A percentile compares a stretch with the other conserved stretches of the same genome.
phyloP scores from a whole-genome alignment of 2,888 invertebrate species.

The Andrena hattorfiana region DNA sequence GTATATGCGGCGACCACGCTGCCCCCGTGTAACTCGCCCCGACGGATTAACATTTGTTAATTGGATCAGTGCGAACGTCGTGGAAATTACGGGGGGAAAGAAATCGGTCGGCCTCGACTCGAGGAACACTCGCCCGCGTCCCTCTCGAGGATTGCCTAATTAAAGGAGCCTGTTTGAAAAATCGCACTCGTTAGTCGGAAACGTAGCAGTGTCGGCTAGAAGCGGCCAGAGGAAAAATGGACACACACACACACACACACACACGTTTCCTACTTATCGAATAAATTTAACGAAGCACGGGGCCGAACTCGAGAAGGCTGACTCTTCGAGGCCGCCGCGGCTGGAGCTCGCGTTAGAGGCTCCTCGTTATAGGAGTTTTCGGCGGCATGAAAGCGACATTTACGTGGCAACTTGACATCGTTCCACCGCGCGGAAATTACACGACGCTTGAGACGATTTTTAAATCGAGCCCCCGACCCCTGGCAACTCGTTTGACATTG shows the following conservation, averaged over 20 bases:
- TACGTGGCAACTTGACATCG: constrained; percentile 57
- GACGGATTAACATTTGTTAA: constrained; percentile 51
- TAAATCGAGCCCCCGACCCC: neutral
- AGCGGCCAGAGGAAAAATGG: neutral
- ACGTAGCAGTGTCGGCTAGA: neutral
- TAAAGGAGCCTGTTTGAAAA: constrained; percentile 44
- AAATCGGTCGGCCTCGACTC: constrained; percentile 18
- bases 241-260: neutral
- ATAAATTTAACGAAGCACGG: constrained; percentile 57
- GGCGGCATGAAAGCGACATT: constrained; percentile 49
- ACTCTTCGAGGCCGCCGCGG: constrained; percentile 36
- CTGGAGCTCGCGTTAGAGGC: constrained; percentile 24
- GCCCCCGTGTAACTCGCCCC: constrained; percentile 22
- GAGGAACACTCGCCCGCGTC: constrained; percentile 1
- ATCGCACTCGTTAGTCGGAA: constrained; percentile 44
- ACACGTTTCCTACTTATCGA: constrained; percentile 52
- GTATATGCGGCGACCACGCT: neutral
- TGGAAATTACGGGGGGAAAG: constrained; percentile 39
- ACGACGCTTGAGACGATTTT: constrained; percentile 17
- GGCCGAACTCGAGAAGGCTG: constrained; percentile 24
- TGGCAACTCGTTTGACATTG: neutral
- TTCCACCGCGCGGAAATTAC: constrained; percentile 45
- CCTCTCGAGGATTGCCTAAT: constrained; percentile 23
- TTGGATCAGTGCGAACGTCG: constrained; percentile 46
- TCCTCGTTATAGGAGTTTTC: constrained; percentile 60